Percentiles rank a stretch among this genome's conserved stretches.
phyloP scores from a whole-genome alignment of 1,140 invertebrate genomes.

The Drosophila sp. region DNA sequence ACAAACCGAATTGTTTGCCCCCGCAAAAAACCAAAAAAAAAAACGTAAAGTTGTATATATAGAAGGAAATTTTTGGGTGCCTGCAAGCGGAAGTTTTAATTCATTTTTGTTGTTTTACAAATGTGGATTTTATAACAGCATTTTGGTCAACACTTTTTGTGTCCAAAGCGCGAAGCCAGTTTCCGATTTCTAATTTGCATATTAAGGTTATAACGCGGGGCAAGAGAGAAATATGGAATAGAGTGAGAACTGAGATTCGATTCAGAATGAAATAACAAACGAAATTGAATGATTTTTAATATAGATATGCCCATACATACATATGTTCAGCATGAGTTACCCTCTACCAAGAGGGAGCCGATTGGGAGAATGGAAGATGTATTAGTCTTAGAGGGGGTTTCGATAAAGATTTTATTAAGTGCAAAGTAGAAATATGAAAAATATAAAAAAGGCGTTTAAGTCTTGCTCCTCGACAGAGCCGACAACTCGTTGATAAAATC shows the following conservation, averaged over 20 bases:
- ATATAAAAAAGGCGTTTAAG: too few species aligned
- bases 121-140: constrained; percentile 44
- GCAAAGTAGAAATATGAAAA: too few species aligned
- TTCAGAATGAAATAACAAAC: background rate
- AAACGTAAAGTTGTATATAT: constrained; percentile 1
- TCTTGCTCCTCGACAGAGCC: too few species aligned
- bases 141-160: constrained; percentile 58
- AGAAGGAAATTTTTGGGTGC: constrained; percentile 1
- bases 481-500: too few species aligned
- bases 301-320: too few species aligned
- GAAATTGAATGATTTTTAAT: background rate
- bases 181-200: constrained; percentile 9
- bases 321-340: too few species aligned
- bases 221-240: background rate
- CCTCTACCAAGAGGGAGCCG: background rate
- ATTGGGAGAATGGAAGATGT: background rate
- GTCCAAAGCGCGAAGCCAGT: constrained; percentile 2
- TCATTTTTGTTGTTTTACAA: constrained; percentile 69
- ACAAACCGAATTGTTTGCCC: constrained; percentile 20
- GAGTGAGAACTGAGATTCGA: background rate
- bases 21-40: constrained; percentile 22
- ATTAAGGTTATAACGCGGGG: background rate
- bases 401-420: too few species aligned
- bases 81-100: constrained; percentile 74
- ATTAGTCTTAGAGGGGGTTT: too few species aligned